Evolutionary conservation across 2,113 vertebrate genomes (phyloP), one percentile per base, ranked within the genome.

Genomic region (Silurus glanis): DNA sequence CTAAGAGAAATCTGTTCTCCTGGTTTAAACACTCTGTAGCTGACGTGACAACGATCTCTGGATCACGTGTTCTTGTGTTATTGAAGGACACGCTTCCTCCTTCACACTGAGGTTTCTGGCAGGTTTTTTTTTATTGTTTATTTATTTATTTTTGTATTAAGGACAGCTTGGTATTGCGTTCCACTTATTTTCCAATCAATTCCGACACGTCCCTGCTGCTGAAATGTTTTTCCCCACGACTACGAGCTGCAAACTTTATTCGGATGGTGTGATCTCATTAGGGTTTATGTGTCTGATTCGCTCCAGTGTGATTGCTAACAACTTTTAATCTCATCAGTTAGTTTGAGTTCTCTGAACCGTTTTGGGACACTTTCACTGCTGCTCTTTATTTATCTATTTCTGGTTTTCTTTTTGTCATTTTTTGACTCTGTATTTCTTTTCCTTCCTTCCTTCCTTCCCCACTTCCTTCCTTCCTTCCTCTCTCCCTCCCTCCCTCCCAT

Each of bases 241-340:
- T 85, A 13, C 23, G 6, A 9, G 45, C 55, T 25, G 56, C 62
- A 56, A 6, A 47, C 49, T 55, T 55, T 56, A 79, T 67, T 49
- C 17, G 21, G 74, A 53, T 64, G 47, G 37, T 53, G 72, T 59
- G 83, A 79, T 66, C n/a, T 79, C 47, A 79, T 55, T 85, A 76
- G 25, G 45, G 74, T 12, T 25, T 61, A 45, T 37, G 59, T 56
- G 55, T 45, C 67, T 85, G 59, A 79, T 85, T 85, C 79, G 56
- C 49, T 6, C 19, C 25, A 55, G 56, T n/a, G 19, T 37, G 28
- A 13, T 47, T 51, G 69, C 37, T 49, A 51, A 84, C n/a, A 61
- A 51, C 5, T 49, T 82, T 47, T 61, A 74, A 49, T 49, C 21
- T 25, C 56, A 56, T 83, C n/a, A 53, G 80, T 28, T 66, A n/a